Evolutionary conservation across 2,113 vertebrate species (phyloP), one percentile per base, ranked within the genome.

Genomic region (Anhinga rufa): DNA sequence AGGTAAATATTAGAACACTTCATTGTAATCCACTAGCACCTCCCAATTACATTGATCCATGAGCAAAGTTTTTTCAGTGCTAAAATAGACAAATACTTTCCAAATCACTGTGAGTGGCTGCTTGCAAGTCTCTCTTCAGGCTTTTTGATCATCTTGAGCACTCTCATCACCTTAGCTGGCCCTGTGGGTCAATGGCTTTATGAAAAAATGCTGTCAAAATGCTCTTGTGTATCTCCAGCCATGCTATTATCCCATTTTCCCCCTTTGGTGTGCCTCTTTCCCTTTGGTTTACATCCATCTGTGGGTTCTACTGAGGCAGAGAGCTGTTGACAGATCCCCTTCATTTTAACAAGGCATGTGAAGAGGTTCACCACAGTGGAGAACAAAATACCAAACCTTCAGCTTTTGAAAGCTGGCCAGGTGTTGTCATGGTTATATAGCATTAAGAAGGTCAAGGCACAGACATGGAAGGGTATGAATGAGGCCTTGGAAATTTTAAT

Each of bases 1-100:
- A 91, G 48, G 85, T 38, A 97, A 69, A 60, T 92, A 92, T 89
- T 88, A 61, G 86, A 94, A 92, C 34, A 84, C 52, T 93, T 82
- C 77, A 48, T 58, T 79, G 34, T 79, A 64, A 8, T 90, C 26
- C 9, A 58, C 36, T 86, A 69, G 20, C 6, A 4, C 4, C 19
- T 84, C 36, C 42, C 17, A 66, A 86, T n/a, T 78, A 68, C 12
- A 79, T 82, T 16, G 38, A 83, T 46, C 31, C 22, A 38, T 19
- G 17, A 97, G 29, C 48, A 54, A 34, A 91, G 68, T 76, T 16
- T 76, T 79, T 83, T 81, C 40, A 76, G 7, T 69, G 26, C 3
- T 86, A 68, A 64, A 88, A 78, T 17, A 82, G 10, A 38, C 8
- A 71, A 79, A 46, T 66, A 28, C 20, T 19, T 42, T 42, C 49